Evolutionary conservation across 2,888 invertebrate species (phyloP).

Genomic region (Brassicogethes aeneus): DNA sequence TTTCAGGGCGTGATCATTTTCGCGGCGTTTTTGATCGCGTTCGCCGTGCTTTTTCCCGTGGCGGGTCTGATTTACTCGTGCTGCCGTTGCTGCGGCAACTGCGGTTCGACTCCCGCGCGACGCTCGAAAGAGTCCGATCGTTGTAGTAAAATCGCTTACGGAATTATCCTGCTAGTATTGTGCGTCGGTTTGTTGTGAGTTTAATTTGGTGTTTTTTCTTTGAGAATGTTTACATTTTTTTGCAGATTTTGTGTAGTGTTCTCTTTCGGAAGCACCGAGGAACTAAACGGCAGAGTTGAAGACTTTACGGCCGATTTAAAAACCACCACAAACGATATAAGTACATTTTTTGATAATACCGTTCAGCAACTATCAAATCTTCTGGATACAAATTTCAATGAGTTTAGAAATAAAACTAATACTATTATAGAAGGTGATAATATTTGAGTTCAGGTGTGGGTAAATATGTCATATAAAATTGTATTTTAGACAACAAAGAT

Average conservation of each 20-base stretch:
- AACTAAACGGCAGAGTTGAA: neutral
- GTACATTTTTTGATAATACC: neutral
- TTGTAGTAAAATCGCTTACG: neutral
- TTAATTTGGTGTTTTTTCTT: neutral
- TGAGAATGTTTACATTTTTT: neutral
- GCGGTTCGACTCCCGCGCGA: neutral
- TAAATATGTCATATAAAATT: no score
- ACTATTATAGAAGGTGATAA: no score
- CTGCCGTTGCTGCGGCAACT: neutral
- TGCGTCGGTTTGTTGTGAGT: neutral
- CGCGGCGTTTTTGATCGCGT: neutral
- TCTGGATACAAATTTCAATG: neutral
- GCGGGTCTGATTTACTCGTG: neutral
- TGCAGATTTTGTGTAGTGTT: neutral
- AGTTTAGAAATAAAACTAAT: neutral
- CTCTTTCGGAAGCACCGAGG: neutral
- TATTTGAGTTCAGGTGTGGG: no score
- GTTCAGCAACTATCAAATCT: neutral
- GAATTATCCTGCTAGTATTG: neutral
- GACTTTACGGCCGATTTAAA: neutral
- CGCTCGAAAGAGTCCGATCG: neutral
- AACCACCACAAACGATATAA: neutral
- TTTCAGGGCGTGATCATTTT: neutral
- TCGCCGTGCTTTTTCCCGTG: neutral
- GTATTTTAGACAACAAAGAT: no score